These are phyloP conservation scores for Bombycilla garrulus DNA, from an alignment of 2,113 vertebrate species.

Conservation along the genomic window DNA sequence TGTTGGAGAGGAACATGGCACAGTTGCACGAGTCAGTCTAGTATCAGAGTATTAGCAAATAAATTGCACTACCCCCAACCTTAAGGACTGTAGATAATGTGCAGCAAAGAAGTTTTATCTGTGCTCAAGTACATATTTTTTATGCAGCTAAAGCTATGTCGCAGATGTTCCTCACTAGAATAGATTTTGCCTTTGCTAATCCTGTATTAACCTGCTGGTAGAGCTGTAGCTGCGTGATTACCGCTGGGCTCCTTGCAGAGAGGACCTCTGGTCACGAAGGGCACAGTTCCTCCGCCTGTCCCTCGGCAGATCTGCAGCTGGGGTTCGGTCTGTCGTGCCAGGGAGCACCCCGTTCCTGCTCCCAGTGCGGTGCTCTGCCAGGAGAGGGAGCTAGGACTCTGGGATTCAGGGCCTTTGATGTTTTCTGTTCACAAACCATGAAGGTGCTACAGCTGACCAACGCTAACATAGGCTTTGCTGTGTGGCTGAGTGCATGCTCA, in stretches of 20 bases:
- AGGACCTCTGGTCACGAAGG: not conserved
- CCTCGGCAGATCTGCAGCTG: not conserved
- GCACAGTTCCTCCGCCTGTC: not conserved
- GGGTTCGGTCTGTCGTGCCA: not conserved
- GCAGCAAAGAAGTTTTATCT: not conserved
- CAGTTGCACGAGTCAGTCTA: not conserved
- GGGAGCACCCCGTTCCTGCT: not conserved
- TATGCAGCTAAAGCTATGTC: constrained; percentile 18
- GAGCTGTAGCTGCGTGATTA: not conserved
- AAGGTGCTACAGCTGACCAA: not conserved
- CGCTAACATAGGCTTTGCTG: not conserved
- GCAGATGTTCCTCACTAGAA: constrained; percentile 28
- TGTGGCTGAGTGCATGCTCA: not conserved
- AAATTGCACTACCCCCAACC: not conserved
- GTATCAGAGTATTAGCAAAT: not conserved
- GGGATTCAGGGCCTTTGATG: constrained; percentile 47
- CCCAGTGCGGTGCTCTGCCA: constrained; percentile 42
- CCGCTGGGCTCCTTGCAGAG: not conserved
- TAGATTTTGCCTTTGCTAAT: constrained; percentile 38
- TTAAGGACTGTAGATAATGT: not conserved
- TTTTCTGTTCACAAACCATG: not conserved
- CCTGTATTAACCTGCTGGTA: constrained; percentile 7
- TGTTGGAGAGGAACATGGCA: not conserved
- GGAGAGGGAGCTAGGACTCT: constrained; percentile 62
- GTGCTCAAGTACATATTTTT: constrained; percentile 13